A percentile compares a stretch with the other conserved stretches of the same genome.
Conservation (phyloP, 2,113 vertebrate species). For the Chionis minor region DNA sequence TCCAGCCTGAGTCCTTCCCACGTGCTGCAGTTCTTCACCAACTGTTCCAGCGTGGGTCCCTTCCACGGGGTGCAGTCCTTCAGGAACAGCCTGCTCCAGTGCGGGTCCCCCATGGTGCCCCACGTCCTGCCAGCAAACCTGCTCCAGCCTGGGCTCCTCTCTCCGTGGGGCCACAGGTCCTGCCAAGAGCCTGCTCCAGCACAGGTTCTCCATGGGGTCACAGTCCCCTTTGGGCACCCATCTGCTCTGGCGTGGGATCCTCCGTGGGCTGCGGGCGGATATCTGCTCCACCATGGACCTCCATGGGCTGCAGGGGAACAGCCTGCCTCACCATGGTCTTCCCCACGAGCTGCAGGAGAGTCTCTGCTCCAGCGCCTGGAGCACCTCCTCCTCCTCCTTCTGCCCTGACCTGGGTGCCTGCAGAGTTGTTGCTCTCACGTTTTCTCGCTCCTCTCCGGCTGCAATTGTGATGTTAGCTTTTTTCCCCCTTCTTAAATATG, state of each 20-base stretch:
- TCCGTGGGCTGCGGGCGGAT: background rate
- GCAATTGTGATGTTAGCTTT: too few species aligned
- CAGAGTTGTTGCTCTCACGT: background rate
- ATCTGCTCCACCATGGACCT: background rate
- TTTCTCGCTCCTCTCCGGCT: background rate
- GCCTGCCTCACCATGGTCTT: background rate
- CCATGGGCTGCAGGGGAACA: background rate
- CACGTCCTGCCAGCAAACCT: background rate
- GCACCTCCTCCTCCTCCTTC: too few species aligned
- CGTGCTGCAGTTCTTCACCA: background rate
- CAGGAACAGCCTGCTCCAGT: too few species aligned
- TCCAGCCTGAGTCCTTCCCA: background rate
- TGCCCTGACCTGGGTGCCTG: background rate
- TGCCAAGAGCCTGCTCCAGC: too few species aligned
- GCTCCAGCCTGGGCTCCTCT: background rate
- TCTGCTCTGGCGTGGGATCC: background rate
- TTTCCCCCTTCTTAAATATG: background rate
- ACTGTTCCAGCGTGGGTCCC: background rate
- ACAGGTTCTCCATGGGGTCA: background rate
- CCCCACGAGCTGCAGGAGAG: background rate
- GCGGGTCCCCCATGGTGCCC: too few species aligned
- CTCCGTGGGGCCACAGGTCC: too few species aligned
- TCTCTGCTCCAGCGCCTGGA: too few species aligned
- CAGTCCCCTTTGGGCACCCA: background rate
- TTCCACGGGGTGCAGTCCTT: too few species aligned